These are phyloP conservation scores for Scopus umbretta DNA, from an alignment of 2,113 vertebrate genomes.

Conservation along the genomic window DNA sequence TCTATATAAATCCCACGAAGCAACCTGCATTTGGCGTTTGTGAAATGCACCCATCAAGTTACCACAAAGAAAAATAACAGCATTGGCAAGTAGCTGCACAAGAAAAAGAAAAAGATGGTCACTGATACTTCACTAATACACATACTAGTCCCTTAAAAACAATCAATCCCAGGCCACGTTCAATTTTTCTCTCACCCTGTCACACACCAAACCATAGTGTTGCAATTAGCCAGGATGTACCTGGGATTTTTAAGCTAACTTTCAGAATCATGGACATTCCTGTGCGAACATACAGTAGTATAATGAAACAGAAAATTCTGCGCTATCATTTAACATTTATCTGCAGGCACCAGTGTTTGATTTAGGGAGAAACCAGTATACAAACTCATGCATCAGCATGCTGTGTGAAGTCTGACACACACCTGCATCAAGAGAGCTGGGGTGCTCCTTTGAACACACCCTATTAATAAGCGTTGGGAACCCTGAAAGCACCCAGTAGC, in stretches of 20 bases:
- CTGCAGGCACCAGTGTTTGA: background rate
- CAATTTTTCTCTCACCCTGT: background rate
- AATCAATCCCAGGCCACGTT: background rate
- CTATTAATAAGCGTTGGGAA: background rate
- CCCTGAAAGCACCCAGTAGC: background rate
- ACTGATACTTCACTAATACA: background rate
- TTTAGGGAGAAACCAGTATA: background rate
- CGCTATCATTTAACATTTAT: background rate
- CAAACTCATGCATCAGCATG: background rate
- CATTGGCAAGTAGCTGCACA: constrained; percentile 85
- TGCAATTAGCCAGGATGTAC: background rate
- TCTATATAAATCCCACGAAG: constrained; percentile 87
- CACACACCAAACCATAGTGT: background rate
- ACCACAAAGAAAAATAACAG: constrained; percentile 87
- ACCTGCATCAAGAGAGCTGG: background rate
- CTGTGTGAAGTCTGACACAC: background rate
- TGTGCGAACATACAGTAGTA: background rate
- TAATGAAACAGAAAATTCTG: background rate
- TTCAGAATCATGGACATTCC: background rate
- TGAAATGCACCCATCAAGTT: constrained; percentile 90
- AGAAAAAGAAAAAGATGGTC: background rate
- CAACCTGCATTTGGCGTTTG: constrained; percentile 91
- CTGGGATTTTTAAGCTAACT: background rate
- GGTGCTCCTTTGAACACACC: background rate
- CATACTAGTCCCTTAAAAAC: background rate